Conservation (phyloP, 2,797 vertebrate genomes). For the Thaleichthys pacificus region DNA sequence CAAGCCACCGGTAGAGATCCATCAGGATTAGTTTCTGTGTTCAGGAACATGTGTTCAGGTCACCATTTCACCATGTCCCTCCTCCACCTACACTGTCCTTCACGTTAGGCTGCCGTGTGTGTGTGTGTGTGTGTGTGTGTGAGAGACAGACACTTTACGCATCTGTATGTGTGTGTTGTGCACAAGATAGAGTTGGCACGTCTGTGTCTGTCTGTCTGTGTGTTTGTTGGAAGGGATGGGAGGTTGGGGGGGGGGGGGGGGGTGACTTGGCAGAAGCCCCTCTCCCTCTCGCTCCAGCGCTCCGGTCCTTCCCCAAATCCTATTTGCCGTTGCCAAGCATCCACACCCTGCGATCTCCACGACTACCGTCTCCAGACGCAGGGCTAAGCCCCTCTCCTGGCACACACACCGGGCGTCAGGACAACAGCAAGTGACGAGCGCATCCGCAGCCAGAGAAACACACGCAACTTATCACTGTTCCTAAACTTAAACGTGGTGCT, state of each 20-base stretch:
- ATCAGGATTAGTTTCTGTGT: slow-evolving; percentile 65
- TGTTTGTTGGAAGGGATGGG: slow-evolving; percentile 26
- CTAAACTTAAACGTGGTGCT: neutral
- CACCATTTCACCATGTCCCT: slow-evolving; percentile 54
- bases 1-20: slow-evolving; percentile 56
- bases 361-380: slow-evolving; percentile 76
- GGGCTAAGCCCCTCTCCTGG: slow-evolving; percentile 77
- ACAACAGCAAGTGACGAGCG: slow-evolving; percentile 65
- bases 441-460: slow-evolving; percentile 58
- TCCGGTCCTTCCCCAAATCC: slow-evolving; percentile 75
- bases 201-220: slow-evolving; percentile 11
- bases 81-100: slow-evolving; percentile 57
- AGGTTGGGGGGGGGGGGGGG: slow-evolving; percentile 56
- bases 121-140: slow-evolving; percentile 23
- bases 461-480: slow-evolving; percentile 27
- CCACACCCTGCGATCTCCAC: slow-evolving; percentile 77
- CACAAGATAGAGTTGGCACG: neutral
- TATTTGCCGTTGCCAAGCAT: slow-evolving; percentile 77
- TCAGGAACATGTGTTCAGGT: slow-evolving; percentile 69
- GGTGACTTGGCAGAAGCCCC: slow-evolving; percentile 73
- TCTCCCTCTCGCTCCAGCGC: slow-evolving; percentile 76
- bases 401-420: slow-evolving; percentile 64
- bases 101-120: slow-evolving; percentile 48
- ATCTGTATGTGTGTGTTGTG: slow-evolving; percentile 20
- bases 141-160: neutral